Conservation (phyloP, 1,140 invertebrate species). For the Microplitis mediator region DNA sequence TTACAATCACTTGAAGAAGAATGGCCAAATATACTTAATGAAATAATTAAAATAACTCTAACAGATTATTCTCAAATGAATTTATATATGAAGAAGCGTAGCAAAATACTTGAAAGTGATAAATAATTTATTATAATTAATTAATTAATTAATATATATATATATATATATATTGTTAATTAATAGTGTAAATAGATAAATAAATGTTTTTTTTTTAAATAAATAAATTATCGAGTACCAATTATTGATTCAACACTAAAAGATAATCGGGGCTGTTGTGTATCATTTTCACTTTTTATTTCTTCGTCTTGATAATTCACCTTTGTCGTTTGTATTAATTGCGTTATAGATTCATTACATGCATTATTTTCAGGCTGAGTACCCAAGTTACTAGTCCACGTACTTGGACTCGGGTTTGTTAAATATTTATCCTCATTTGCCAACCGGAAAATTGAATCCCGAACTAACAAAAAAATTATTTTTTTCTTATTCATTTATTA, state of each 20-base stretch:
- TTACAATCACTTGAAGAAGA: constrained; percentile 72
- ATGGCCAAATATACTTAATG: constrained; percentile 76
- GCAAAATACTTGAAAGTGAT: constrained; percentile 42
- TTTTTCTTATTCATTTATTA: not conserved
- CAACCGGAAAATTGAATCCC: not conserved
- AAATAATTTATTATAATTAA: not conserved
- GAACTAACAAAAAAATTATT: not conserved
- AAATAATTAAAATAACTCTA: constrained; percentile 76
- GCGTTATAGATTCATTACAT: constrained; percentile 15
- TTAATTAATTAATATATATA: not conserved
- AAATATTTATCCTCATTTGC: constrained; percentile 24
- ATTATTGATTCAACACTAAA: constrained; percentile 60
- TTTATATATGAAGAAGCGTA: constrained; percentile 70
- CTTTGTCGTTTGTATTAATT: constrained; percentile 9
- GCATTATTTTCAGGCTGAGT: not conserved
- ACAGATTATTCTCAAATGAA: constrained; percentile 79
- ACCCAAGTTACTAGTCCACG: constrained; percentile 37
- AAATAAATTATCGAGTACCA: constrained; percentile 29
- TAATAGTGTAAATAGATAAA: not conserved
- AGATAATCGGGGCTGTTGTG: constrained; percentile 48
- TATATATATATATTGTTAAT: not conserved
- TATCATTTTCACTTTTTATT: constrained; percentile 9
- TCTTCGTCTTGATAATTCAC: constrained; percentile 7
- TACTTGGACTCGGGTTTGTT: constrained; percentile 29
- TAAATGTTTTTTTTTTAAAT: not conserved